Percentiles rank a stretch among this genome's conserved stretches.
Conservation (phyloP, 92 coral and sea anemone genomes). For the Diadumene lineata region DNA sequence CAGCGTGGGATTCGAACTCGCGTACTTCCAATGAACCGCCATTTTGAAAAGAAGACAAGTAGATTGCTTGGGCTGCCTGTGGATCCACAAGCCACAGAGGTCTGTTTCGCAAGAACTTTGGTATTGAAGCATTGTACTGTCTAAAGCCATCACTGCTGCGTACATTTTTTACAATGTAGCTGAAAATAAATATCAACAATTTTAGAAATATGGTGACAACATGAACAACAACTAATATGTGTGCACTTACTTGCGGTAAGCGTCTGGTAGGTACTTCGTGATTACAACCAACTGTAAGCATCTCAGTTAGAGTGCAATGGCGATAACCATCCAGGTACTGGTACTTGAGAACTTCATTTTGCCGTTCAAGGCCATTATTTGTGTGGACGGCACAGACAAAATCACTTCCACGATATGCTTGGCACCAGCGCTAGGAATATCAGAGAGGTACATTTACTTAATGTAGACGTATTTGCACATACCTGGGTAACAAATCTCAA, state of each 20-base stretch:
- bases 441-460: too few relatives aligned
- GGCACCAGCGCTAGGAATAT: conserved; percentile 17
- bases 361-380: conserved; percentile 38
- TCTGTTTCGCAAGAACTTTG: conserved; percentile 24
- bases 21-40: too few relatives aligned
- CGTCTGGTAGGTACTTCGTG: conserved; percentile 15
- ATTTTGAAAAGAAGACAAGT: too few relatives aligned
- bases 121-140: conserved; percentile 25
- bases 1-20: too few relatives aligned
- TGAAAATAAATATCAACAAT: background rate
- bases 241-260: conserved; percentile 19
- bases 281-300: conserved; percentile 15
- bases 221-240: background rate
- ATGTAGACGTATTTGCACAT: too few relatives aligned
- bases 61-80: too few relatives aligned
- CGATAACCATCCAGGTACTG: conserved; percentile 31
- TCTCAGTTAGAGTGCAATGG: conserved; percentile 17
- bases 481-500: too few relatives aligned
- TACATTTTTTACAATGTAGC: conserved; percentile 26
- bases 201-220: too few relatives aligned
- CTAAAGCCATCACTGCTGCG: conserved; percentile 28
- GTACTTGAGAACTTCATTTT: conserved; percentile 11
- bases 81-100: conserved; percentile 23
- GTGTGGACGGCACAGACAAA: conserved; percentile 31
- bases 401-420: conserved; percentile 26